Conservation (phyloP, 2,797 vertebrate species). For the Sciurus carolinensis region DNA sequence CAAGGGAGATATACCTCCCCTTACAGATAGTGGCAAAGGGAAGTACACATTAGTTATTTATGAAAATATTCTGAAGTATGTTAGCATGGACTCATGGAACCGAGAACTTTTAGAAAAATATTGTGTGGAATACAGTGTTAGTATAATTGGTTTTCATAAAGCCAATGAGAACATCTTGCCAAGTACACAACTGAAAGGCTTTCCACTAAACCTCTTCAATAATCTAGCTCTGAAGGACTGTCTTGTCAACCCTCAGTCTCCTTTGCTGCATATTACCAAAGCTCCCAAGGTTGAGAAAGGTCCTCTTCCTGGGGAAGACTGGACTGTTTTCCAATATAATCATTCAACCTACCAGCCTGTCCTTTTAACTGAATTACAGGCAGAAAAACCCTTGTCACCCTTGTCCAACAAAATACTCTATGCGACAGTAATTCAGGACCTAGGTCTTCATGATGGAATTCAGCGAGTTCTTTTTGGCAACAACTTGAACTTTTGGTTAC, state of each 20-base stretch:
- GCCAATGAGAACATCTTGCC: slow-evolving; percentile 96
- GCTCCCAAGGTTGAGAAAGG: slow-evolving; percentile 93
- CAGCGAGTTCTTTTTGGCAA: slow-evolving; percentile 97
- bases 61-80: slow-evolving; percentile 97
- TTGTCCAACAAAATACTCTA: slow-evolving; percentile 88
- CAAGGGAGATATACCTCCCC: slow-evolving; percentile 96
- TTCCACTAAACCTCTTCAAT: slow-evolving; percentile 94
- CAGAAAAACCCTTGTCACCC: slow-evolving; percentile 80
- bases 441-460: slow-evolving; percentile 97
- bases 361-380: slow-evolving; percentile 92
- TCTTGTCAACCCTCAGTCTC: slow-evolving; percentile 94
- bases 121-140: slow-evolving; percentile 97
- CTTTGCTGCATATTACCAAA: slow-evolving; percentile 95
- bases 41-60: slow-evolving; percentile 96
- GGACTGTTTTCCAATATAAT: slow-evolving; percentile 97
- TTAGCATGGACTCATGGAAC: slow-evolving; percentile 97
- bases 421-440: slow-evolving; percentile 95
- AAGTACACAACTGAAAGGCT: slow-evolving; percentile 92
- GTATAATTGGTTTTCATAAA: slow-evolving; percentile 98
- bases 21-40: slow-evolving; percentile 95
- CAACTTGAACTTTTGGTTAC: slow-evolving; percentile 97
- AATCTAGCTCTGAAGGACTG: slow-evolving; percentile 96
- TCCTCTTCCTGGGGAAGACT: slow-evolving; percentile 95
- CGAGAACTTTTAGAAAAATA: slow-evolving; percentile 98
- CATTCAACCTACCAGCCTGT: slow-evolving; percentile 98